phyloP scores from a whole-genome alignment of 1,140 invertebrate genomes.

The Bombus vancouverensis region DNA sequence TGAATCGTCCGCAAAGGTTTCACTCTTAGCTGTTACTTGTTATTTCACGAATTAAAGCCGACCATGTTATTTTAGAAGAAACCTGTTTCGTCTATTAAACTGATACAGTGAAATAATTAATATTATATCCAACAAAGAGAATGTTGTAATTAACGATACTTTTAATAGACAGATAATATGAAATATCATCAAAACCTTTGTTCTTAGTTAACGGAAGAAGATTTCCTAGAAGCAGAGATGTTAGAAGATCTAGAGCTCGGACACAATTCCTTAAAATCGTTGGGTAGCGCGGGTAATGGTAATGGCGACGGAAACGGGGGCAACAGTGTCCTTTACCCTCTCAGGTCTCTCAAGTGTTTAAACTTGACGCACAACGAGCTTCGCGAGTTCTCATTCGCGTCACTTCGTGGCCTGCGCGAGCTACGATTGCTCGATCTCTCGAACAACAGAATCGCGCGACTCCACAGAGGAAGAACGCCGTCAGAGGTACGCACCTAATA shows the following conservation, averaged over 20 bases:
- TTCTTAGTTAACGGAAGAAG: slow-evolving; percentile 87
- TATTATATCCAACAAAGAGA: neutral
- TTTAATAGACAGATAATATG: neutral
- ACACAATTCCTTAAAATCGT: slow-evolving; percentile 86
- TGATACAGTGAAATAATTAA: no score
- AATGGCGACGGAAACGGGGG: slow-evolving; percentile 73
- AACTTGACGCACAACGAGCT: slow-evolving; percentile 90
- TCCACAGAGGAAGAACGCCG: slow-evolving; percentile 84
- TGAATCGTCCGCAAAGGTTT: slow-evolving; percentile 1
- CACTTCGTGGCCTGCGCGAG: slow-evolving; percentile 87
- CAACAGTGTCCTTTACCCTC: slow-evolving; percentile 88
- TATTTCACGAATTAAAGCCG: neutral
- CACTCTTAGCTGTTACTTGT: neutral
- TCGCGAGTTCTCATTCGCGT: slow-evolving; percentile 89
- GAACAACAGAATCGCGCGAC: slow-evolving; percentile 87
- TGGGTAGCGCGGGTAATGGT: slow-evolving; percentile 76
- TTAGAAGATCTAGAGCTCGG: slow-evolving; percentile 87
- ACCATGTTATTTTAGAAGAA: neutral
- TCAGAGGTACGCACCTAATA: slow-evolving; percentile 84
- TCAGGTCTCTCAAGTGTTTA: slow-evolving; percentile 86
- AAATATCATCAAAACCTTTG: slow-evolving; percentile 14
- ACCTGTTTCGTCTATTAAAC: neutral
- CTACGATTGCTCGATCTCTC: slow-evolving; percentile 88
- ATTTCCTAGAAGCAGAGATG: slow-evolving; percentile 87
- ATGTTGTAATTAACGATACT: neutral